A percentile compares a stretch with the other conserved stretches of the same genome.
phyloP scores from a whole-genome alignment of 1,140 invertebrate species.

The Drosophila ananassae region DNA sequence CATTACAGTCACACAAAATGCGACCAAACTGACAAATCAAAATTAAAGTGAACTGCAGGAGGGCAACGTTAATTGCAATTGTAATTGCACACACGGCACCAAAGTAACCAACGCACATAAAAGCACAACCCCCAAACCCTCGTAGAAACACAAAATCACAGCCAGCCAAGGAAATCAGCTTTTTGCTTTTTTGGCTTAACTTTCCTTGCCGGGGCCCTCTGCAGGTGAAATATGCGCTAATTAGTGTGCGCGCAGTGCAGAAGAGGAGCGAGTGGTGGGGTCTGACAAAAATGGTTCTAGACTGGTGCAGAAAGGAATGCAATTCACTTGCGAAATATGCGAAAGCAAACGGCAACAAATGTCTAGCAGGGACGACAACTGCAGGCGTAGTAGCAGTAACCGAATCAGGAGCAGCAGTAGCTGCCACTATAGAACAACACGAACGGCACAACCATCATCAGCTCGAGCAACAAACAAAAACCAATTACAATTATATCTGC shows the following conservation, averaged over 20 bases:
- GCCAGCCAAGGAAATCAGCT: conserved; percentile 59
- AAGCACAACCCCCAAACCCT: neutral
- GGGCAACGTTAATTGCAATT: conserved; percentile 76
- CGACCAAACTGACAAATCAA: conserved; percentile 76
- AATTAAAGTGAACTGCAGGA: conserved; percentile 68
- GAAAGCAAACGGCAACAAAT: conserved; percentile 33
- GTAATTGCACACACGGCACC: conserved; percentile 58
- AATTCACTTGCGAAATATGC: conserved; percentile 40
- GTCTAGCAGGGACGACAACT: conserved; percentile 17
- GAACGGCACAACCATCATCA: conserved; percentile 34
- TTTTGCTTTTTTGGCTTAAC: conserved; percentile 44
- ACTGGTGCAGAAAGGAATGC: conserved; percentile 39
- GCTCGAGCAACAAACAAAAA: conserved; percentile 57
- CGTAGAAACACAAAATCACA: conserved; percentile 50
- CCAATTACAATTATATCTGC: conserved; percentile 73
- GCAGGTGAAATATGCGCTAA: conserved; percentile 78
- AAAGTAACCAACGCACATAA: conserved; percentile 4
- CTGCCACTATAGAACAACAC: conserved; percentile 5
- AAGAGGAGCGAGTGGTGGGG: too few relatives aligned
- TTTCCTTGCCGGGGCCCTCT: neutral
- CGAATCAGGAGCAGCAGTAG: conserved; percentile 6
- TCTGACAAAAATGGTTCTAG: conserved; percentile 14
- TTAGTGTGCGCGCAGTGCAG: conserved; percentile 61
- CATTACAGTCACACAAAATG: conserved; percentile 68
- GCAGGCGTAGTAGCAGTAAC: neutral